A percentile compares a stretch with the other conserved stretches of the same genome.
These are phyloP conservation scores for Trypoxylus dichotomus DNA, from an alignment of 1,140 invertebrate genomes.

Conservation along the genomic window DNA sequence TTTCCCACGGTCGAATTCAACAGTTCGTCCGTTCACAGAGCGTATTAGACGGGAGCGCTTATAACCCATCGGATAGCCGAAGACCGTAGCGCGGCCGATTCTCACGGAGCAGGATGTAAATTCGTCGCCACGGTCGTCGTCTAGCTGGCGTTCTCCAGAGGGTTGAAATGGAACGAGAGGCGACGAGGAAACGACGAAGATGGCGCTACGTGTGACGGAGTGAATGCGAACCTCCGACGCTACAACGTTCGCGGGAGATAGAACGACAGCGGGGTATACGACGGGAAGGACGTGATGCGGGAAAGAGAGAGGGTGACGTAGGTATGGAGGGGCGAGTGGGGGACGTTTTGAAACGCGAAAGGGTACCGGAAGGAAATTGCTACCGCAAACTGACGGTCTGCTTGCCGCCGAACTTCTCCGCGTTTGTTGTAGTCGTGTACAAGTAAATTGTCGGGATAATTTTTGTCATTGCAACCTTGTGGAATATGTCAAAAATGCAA, in stretches of 20 bases:
- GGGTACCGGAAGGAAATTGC: not conserved
- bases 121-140: not conserved
- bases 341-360: not conserved
- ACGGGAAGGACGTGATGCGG: not conserved
- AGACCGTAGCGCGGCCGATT: not conserved
- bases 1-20: slow-evolving; percentile 1
- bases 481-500: too few relatives aligned
- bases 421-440: not conserved
- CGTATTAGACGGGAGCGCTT: not conserved
- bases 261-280: not conserved
- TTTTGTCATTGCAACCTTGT: too few relatives aligned
- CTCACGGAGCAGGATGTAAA: slow-evolving; percentile 1
- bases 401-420: not conserved
- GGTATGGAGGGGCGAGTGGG: too few relatives aligned
- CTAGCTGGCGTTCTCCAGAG: not conserved
- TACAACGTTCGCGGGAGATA: not conserved
- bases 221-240: not conserved
- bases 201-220: not conserved
- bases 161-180: not conserved
- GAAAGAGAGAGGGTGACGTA: not conserved
- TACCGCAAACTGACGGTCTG: not conserved
- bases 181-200: not conserved
- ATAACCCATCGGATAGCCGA: not conserved
- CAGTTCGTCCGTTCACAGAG: not conserved
- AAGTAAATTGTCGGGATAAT: too few relatives aligned